A percentile compares a stretch with the other conserved stretches of the same genome.
phyloP scores from a whole-genome alignment of 2,888 invertebrate genomes.

The Drosophila lacicola region DNA sequence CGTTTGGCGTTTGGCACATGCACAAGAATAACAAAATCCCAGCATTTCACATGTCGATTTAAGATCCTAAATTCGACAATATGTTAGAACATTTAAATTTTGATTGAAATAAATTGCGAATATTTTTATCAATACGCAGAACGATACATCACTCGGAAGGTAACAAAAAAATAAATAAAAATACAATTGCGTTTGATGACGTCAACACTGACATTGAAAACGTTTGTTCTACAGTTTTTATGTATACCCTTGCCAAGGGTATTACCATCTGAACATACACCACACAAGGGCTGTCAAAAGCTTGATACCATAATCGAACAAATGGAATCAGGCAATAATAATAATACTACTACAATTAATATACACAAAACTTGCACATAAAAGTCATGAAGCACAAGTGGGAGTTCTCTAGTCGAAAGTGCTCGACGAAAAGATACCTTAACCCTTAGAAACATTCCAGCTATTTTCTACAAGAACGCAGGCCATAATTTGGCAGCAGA shows the following conservation, averaged over 20 bases:
- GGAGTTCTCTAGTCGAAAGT: too few species aligned
- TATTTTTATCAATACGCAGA: slow-evolving; percentile 38
- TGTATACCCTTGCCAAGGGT: background rate
- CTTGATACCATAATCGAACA: too few species aligned
- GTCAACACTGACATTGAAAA: slow-evolving; percentile 24
- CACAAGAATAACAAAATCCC: slow-evolving; percentile 26
- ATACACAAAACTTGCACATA: too few species aligned
- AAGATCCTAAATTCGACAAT: slow-evolving; percentile 48
- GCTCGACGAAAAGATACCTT: too few species aligned
- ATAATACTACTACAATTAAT: too few species aligned
- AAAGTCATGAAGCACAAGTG: too few species aligned
- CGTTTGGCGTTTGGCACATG: slow-evolving; percentile 2
- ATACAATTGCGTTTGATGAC: slow-evolving; percentile 35
- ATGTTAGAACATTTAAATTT: slow-evolving; percentile 49
- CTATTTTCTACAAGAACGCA: too few species aligned
- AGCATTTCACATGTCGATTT: slow-evolving; percentile 34
- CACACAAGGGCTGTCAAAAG: background rate
- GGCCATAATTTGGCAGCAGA: too few species aligned
- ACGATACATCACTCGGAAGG: slow-evolving; percentile 20
- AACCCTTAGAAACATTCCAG: too few species aligned
- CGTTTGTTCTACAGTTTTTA: background rate
- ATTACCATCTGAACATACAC: background rate
- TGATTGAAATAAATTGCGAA: slow-evolving; percentile 58
- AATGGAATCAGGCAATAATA: background rate
- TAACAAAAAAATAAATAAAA: background rate